phyloP scores from a whole-genome alignment of 2,888 invertebrate species.

The Drepana falcataria region DNA sequence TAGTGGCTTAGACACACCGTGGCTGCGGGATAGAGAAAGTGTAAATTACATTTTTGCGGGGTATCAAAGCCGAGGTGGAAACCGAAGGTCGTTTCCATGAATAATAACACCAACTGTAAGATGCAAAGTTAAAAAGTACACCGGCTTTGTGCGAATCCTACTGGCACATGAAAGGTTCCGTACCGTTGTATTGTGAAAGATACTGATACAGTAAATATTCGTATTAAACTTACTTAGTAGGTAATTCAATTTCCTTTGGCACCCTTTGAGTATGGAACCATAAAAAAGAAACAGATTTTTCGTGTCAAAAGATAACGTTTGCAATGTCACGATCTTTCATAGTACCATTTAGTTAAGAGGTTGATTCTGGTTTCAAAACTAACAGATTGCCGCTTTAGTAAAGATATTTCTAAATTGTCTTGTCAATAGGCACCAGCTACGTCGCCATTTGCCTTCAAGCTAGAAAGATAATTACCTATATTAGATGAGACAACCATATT shows the following conservation, averaged over 20 bases:
- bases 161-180: too few species aligned
- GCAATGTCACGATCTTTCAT: background rate
- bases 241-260: too few species aligned
- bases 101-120: conserved; percentile 35
- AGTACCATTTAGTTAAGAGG: background rate
- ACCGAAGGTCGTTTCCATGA: conserved; percentile 57
- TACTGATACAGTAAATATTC: too few species aligned
- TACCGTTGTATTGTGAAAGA: too few species aligned
- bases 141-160: too few species aligned
- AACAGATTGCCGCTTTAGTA: too few species aligned
- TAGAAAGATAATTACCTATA: background rate
- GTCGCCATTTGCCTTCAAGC: background rate
- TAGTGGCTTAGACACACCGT: conserved; percentile 23
- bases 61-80: conserved; percentile 40
- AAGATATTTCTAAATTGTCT: background rate
- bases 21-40: conserved; percentile 37
- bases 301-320: too few species aligned
- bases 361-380: background rate
- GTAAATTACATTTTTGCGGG: conserved; percentile 58
- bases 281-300: too few species aligned
- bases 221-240: too few species aligned
- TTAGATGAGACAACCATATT: background rate
- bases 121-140: conserved; percentile 15
- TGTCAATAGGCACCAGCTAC: background rate
- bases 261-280: too few species aligned